These are phyloP conservation scores for Scopus umbretta DNA, from an alignment of 2,113 vertebrate species.

Conservation along the genomic window DNA sequence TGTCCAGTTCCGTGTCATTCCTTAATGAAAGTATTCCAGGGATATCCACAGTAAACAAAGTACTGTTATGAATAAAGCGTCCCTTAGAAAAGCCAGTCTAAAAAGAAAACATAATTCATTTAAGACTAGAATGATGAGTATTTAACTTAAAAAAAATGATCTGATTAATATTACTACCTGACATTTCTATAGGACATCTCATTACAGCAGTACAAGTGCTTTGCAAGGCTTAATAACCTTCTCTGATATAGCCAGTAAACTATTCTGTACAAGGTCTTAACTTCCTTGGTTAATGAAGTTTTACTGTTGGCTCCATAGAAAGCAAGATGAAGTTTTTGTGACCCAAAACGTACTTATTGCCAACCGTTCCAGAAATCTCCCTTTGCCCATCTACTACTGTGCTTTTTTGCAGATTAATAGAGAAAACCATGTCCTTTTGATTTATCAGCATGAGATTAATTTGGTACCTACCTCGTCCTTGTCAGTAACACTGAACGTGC, in stretches of 20 bases:
- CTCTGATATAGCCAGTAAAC: not conserved
- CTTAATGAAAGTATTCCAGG: constrained; percentile 70
- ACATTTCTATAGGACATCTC: not conserved
- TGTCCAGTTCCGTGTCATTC: constrained; percentile 70
- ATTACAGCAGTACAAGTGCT: not conserved
- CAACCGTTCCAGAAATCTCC: not conserved
- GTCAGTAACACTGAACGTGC: constrained; percentile 70
- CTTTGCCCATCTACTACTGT: not conserved
- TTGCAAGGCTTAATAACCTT: not conserved
- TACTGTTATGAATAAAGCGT: constrained; percentile 61
- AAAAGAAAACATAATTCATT: not conserved
- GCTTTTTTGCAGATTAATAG: not conserved
- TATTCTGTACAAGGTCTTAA: not conserved
- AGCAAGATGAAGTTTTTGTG: not conserved
- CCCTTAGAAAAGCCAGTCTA: constrained; percentile 75
- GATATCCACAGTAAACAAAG: constrained; percentile 67
- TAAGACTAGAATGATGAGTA: not conserved
- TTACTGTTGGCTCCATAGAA: not conserved
- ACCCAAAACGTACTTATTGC: not conserved
- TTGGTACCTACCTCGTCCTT: constrained; percentile 69
- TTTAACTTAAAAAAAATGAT: not conserved
- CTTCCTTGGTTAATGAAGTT: not conserved
- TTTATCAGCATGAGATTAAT: not conserved
- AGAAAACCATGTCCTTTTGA: not conserved
- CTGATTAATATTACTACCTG: not conserved